Evolutionary conservation across 2,888 invertebrate species (phyloP).

Genomic region (Cordilura impudica): DNA sequence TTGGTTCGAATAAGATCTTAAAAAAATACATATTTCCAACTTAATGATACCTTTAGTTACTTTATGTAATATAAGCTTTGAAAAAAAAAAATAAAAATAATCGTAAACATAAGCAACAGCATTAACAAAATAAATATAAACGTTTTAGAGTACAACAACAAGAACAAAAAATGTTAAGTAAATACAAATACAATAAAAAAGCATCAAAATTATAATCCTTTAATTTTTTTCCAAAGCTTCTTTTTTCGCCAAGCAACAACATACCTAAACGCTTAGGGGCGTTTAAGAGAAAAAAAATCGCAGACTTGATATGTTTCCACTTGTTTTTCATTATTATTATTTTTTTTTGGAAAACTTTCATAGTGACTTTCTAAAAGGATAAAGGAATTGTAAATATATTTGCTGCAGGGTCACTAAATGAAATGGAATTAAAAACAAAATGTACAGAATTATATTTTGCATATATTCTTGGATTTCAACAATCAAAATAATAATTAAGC

Average conservation of each 20-base stretch:
- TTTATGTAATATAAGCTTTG: neutral
- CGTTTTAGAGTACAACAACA: neutral
- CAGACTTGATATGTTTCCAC: conserved; percentile 42
- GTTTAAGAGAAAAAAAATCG: conserved; percentile 43
- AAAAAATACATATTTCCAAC: conserved; percentile 1
- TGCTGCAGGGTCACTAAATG: conserved; percentile 44
- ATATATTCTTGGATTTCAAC: too few relatives aligned
- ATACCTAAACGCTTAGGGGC: conserved; percentile 52
- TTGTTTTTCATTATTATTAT: conserved; percentile 7
- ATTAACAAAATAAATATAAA: conserved; percentile 13
- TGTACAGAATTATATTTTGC: too few relatives aligned
- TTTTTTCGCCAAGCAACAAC: conserved; percentile 44
- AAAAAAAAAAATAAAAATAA: neutral
- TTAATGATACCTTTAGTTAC: conserved; percentile 9
- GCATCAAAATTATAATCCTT: conserved; percentile 61
- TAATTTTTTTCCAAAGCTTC: conserved; percentile 57
- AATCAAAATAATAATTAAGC: too few relatives aligned
- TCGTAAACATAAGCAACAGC: conserved; percentile 1
- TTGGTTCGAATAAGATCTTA: neutral
- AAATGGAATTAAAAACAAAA: conserved; percentile 55
- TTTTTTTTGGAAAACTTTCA: conserved; percentile 12
- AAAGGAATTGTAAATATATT: conserved; percentile 57
- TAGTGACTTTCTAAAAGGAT: conserved; percentile 55
- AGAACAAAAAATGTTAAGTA: conserved; percentile 9
- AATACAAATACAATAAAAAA: conserved; percentile 36